Base-by-base conservation (phyloP, 2,797 vertebrate species). In the Eulemur albifrons region DNA sequence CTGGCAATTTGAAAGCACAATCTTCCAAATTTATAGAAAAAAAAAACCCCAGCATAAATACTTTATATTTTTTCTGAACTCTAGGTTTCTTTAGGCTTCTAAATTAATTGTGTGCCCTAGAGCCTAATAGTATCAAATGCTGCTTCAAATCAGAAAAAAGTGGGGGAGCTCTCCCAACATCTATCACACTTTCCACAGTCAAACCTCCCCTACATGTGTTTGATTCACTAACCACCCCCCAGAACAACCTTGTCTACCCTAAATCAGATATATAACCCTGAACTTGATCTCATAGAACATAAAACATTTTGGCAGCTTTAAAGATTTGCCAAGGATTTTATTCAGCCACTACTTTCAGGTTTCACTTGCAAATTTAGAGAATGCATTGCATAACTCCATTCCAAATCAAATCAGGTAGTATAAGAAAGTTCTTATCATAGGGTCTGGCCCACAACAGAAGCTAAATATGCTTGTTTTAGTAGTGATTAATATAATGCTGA, bases 321-420 rank as follows among this genome's bases (percentile, higher is more conserved):
- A 75, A 75, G n/a, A 84, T 65, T 96, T 81, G 40, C 61, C 54
- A 81, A 59, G 70, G 21, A 82, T 94, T 83, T 94, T 89, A 54
- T 82, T 86, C 38, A 63, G 30, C 12, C 32, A 20, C 50, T 86
- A 38, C 15, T 79, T 77, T 38, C 38, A 95, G 38, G 65, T 91
- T 85, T 85, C 12, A 7, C 38, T 90, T 75, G 52, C 25, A 86
- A 40, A 75, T 95, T 70, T 79, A 83, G 27, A 57, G 6, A 86
- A 5, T 72, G 25, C 6, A 35, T 70, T 38, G 11, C 14, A 11
- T 30, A 77, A 23, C 14, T 52, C 25, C 7, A 52, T 86, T 72
- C 77, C 38, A 79, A 59, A 84, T 61, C 35, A 91, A 85, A 69
- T 82, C 73, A 82, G 45, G 21, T 18, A 18, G 1, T 35, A 1